These are phyloP conservation scores for Pelobates cultripes DNA, from an alignment of 2,797 vertebrate species.

Conservation along the genomic window DNA sequence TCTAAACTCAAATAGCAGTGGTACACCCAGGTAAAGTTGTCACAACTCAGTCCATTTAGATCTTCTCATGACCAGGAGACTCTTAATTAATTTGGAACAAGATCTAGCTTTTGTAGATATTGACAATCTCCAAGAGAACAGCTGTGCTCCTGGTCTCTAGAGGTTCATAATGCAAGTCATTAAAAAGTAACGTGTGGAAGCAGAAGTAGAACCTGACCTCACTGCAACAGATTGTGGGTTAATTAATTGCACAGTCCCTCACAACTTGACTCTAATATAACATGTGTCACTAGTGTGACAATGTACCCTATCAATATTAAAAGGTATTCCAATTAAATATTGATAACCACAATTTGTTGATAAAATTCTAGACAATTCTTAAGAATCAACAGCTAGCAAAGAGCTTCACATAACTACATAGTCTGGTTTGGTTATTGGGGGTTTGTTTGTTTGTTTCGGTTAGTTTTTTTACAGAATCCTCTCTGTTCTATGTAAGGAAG, in stretches of 20 bases:
- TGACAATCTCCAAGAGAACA: slow-evolving; percentile 23
- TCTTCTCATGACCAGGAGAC: slow-evolving; percentile 27
- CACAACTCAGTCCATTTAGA: slow-evolving; percentile 8
- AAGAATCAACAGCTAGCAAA: too few relatives aligned
- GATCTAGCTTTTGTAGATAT: slow-evolving; percentile 43
- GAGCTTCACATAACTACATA: too few relatives aligned
- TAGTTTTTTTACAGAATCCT: too few relatives aligned
- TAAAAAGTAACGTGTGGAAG: slow-evolving; percentile 41
- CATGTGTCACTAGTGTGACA: slow-evolving; percentile 41
- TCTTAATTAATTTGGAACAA: slow-evolving; percentile 41
- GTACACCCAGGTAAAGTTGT: slow-evolving; percentile 25
- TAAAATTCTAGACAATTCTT: neutral
- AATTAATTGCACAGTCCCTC: slow-evolving; percentile 44
- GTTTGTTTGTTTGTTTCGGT: too few relatives aligned
- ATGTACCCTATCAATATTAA: slow-evolving; percentile 38
- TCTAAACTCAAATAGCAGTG: slow-evolving; percentile 2
- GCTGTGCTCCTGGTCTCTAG: slow-evolving; percentile 21
- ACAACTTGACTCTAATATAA: slow-evolving; percentile 44
- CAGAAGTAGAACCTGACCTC: slow-evolving; percentile 46
- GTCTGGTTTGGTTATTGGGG: too few relatives aligned
- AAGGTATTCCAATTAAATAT: slow-evolving; percentile 34
- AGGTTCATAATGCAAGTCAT: slow-evolving; percentile 43
- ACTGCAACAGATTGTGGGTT: slow-evolving; percentile 38
- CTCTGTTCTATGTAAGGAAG: too few relatives aligned
- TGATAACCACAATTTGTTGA: slow-evolving; percentile 42